A percentile compares a stretch with the other conserved stretches of the same genome.
These are phyloP conservation scores for Dynastes tityus DNA, from an alignment of 2,888 invertebrate species.

Conservation along the genomic window DNA sequence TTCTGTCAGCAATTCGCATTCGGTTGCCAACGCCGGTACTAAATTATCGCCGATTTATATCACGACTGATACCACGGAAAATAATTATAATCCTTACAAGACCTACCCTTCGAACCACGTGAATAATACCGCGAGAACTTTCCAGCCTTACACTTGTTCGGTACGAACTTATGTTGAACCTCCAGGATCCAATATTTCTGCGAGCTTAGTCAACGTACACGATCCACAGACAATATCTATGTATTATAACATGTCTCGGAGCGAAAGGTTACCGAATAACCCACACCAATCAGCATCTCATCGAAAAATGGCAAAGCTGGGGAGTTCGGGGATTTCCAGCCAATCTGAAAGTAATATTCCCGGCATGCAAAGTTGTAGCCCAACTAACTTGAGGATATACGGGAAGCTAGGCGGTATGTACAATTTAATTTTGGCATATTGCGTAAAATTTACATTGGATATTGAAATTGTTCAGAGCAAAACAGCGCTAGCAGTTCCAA, in stretches of 20 bases:
- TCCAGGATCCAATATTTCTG: conserved; percentile 66
- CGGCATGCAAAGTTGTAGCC: conserved; percentile 67
- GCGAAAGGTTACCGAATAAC: conserved; percentile 60
- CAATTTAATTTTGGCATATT: background rate
- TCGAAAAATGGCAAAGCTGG: conserved; percentile 60
- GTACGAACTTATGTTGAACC: conserved; percentile 73
- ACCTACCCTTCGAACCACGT: conserved; percentile 44
- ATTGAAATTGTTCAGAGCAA: conserved; percentile 59
- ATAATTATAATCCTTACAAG: conserved; percentile 48
- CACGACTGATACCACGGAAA: conserved; percentile 42
- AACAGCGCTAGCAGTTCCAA: conserved; percentile 85
- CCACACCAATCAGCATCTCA: conserved; percentile 31
- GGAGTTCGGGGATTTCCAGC: conserved; percentile 64
- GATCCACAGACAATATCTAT: conserved; percentile 63
- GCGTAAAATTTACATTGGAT: too few relatives aligned
- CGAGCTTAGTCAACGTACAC: conserved; percentile 70
- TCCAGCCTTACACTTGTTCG: conserved; percentile 60
- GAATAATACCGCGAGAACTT: conserved; percentile 38
- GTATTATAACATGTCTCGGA: conserved; percentile 63
- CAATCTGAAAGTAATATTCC: conserved; percentile 71
- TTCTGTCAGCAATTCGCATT: conserved; percentile 20
- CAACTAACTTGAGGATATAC: conserved; percentile 66
- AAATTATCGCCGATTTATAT: conserved; percentile 39
- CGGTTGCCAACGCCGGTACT: conserved; percentile 18
- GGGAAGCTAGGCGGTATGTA: conserved; percentile 63